A percentile compares a stretch with the other conserved stretches of the same genome.
These are phyloP conservation scores for Girardinichthys multiradiatus DNA, from an alignment of 2,113 vertebrate genomes.

Conservation along the genomic window DNA sequence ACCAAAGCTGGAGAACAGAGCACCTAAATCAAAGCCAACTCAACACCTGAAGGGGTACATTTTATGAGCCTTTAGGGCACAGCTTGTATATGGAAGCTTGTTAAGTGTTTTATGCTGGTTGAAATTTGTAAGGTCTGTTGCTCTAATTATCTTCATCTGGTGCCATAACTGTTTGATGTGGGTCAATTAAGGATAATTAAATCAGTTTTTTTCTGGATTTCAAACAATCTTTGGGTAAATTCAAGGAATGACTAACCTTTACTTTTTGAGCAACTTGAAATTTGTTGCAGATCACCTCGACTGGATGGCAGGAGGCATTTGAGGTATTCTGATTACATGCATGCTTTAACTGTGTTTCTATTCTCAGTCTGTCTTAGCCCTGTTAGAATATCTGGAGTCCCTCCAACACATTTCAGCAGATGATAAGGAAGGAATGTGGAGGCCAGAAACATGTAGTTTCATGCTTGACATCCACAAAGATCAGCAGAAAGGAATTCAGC, in stretches of 20 bases:
- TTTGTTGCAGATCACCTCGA: neutral
- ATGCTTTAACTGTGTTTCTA: neutral
- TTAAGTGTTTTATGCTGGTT: neutral
- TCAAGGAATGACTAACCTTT: neutral
- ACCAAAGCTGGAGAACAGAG: neutral
- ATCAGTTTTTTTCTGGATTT: neutral
- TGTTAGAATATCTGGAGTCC: slow-evolving; percentile 21
- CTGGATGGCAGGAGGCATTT: neutral
- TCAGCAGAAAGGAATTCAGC: slow-evolving; percentile 38
- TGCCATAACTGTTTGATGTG: neutral
- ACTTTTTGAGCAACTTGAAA: neutral
- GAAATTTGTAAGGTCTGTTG: neutral
- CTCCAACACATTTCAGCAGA: slow-evolving; percentile 47
- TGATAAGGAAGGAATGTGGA: slow-evolving; percentile 62
- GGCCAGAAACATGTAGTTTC: slow-evolving; percentile 55
- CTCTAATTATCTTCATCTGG: neutral
- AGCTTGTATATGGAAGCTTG: neutral
- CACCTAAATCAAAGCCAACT: neutral
- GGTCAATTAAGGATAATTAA: neutral
- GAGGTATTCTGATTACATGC: neutral
- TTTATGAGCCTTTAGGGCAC: neutral
- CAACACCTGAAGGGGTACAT: neutral
- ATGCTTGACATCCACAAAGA: slow-evolving; percentile 42
- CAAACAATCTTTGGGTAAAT: neutral
- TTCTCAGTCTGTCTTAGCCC: slow-evolving; percentile 3